Evolutionary conservation across 2,113 vertebrate genomes (phyloP).

Genomic region (Raja brachyura): DNA sequence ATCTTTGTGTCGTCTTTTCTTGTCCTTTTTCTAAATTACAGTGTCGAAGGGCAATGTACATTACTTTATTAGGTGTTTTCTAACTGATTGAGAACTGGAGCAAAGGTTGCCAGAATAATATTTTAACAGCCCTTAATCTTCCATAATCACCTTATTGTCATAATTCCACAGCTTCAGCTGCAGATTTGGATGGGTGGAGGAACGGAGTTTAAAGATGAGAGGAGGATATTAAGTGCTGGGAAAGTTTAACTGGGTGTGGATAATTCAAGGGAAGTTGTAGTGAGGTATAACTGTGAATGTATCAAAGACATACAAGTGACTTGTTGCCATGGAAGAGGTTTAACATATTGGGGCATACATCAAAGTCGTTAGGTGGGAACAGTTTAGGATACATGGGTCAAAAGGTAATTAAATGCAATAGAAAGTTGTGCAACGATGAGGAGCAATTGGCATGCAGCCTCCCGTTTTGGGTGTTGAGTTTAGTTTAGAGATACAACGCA

Average conservation of each 20-base stretch:
- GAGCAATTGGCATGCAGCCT: neutral
- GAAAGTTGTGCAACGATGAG: neutral
- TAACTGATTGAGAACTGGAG: neutral
- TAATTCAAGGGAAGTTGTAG: neutral
- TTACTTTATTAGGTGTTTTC: neutral
- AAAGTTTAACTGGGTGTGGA: neutral
- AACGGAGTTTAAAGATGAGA: neutral
- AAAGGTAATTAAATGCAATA: neutral
- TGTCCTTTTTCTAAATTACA: no score
- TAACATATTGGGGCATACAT: neutral
- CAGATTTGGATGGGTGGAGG: neutral
- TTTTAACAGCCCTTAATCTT: neutral
- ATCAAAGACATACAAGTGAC: neutral
- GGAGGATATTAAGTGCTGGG: neutral
- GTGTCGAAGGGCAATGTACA: no score
- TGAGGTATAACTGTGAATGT: no score
- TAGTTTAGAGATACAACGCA: no score
- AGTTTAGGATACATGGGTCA: neutral
- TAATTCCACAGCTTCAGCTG: neutral
- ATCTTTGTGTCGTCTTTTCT: no score
- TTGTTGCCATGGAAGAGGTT: neutral
- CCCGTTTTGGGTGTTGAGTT: neutral
- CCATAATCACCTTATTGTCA: neutral
- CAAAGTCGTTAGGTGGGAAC: neutral
- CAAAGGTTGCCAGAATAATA: neutral